Conservation (phyloP, 2,797 vertebrate species). For the Avahi laniger region DNA sequence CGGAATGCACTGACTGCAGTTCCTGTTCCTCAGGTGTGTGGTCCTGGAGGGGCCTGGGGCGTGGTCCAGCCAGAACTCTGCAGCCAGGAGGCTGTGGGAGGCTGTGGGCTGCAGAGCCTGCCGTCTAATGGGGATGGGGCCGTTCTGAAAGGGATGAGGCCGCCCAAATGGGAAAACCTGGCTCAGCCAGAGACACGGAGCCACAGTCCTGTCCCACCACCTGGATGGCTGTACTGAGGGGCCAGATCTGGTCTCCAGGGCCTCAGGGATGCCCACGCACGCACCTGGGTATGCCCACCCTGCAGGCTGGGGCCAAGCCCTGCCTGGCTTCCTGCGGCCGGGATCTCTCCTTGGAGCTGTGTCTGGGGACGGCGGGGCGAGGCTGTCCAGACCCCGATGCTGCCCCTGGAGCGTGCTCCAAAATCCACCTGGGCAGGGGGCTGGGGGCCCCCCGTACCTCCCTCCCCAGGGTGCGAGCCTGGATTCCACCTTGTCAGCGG, state of each 20-base stretch:
- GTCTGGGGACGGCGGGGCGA: no score
- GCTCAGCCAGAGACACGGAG: neutral
- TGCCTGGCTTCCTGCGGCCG: neutral
- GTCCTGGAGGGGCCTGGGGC: neutral
- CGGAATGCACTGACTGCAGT: neutral
- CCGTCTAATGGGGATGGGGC: neutral
- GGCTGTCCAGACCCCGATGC: rapidly evolving
- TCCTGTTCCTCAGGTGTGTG: rapidly evolving
- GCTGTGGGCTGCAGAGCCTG: neutral
- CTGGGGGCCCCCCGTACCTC: neutral
- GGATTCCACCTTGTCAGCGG: neutral
- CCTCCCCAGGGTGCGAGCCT: neutral
- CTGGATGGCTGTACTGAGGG: neutral
- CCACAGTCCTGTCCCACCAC: no score
- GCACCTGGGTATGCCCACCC: neutral
- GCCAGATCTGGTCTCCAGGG: neutral
- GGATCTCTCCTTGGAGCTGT: neutral
- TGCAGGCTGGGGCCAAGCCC: neutral
- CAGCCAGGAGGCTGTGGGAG: neutral
- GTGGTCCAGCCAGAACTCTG: neutral
- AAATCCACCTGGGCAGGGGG: rapidly evolving
- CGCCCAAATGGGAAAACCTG: neutral
- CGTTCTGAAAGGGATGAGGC: rapidly evolving
- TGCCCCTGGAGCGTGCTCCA: neutral
- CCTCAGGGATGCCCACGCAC: neutral